These are phyloP conservation scores for Oceanodroma tethys DNA, from an alignment of 2,113 vertebrate species.

Conservation along the genomic window DNA sequence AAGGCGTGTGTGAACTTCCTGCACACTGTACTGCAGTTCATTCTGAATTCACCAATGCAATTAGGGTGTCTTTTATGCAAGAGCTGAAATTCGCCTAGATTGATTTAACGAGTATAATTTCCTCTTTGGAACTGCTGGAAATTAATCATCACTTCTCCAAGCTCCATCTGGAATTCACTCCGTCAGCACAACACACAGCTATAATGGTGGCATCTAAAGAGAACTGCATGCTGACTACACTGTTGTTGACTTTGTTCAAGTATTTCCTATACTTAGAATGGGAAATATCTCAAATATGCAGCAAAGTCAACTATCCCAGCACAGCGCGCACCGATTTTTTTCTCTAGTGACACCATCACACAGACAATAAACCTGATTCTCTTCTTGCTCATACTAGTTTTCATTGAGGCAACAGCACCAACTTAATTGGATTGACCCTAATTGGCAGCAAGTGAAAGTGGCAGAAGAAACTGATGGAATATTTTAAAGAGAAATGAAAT, in stretches of 20 bases:
- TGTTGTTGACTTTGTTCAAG: neutral
- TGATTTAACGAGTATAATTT: slow-evolving; percentile 56
- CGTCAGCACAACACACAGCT: neutral
- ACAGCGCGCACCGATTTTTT: neutral
- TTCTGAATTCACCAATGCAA: slow-evolving; percentile 1
- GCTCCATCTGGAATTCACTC: neutral
- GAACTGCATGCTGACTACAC: neutral
- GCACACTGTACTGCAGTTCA: neutral
- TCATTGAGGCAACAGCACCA: neutral
- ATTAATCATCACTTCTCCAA: slow-evolving; percentile 31
- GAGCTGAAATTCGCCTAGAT: slow-evolving; percentile 2
- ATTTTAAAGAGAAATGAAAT: neutral
- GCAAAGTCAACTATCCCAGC: neutral
- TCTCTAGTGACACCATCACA: neutral
- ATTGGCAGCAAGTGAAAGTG: neutral
- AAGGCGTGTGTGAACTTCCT: slow-evolving; percentile 51
- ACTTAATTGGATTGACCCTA: neutral
- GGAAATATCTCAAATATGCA: slow-evolving; percentile 14
- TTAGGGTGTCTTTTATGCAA: slow-evolving; percentile 31
- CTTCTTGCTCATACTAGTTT: neutral
- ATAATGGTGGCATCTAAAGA: neutral
- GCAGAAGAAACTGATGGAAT: neutral
- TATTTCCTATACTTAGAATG: neutral
- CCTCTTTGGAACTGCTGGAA: slow-evolving; percentile 45
- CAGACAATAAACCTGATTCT: neutral